These are phyloP conservation scores for Nebria brevicollis DNA, from an alignment of 2,888 invertebrate species.

Conservation along the genomic window DNA sequence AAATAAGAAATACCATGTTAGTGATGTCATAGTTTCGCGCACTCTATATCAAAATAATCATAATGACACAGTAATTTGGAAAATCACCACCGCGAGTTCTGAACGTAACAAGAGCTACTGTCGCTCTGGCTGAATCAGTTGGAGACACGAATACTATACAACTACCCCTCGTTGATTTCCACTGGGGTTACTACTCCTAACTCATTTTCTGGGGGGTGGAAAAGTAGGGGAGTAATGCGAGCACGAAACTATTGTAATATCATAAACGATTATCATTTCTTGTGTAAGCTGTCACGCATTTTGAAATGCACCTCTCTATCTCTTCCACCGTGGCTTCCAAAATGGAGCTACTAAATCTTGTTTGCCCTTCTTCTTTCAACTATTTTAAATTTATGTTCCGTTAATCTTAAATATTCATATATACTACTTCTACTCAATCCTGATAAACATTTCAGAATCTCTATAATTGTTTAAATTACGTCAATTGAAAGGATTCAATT, in stretches of 20 bases:
- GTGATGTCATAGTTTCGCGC: background rate
- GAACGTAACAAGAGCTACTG: background rate
- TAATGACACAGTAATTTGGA: background rate
- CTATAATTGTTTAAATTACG: too few species aligned
- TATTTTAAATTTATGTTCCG: too few species aligned
- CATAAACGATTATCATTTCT: constrained; percentile 30
- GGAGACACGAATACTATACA: constrained; percentile 10
- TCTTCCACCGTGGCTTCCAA: background rate
- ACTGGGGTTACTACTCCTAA: background rate
- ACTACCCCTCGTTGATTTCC: background rate
- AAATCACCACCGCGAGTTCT: background rate
- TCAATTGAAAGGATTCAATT: too few species aligned
- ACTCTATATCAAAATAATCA: background rate
- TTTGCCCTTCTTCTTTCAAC: background rate
- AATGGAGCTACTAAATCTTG: background rate
- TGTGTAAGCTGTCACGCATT: constrained; percentile 25
- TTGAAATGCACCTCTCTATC: constrained; percentile 16
- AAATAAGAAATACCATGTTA: too few species aligned
- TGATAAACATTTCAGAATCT: too few species aligned
- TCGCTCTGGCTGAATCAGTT: constrained; percentile 9
- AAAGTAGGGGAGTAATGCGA: constrained; percentile 1
- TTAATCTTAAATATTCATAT: too few species aligned
- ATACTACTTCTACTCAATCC: too few species aligned
- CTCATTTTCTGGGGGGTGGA: background rate
- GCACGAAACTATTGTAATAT: constrained; percentile 7